A percentile compares a stretch with the other conserved stretches of the same genome.
Evolutionary conservation across 2,888 invertebrate genomes (phyloP).

Genomic region (Eilema griseolum): DNA sequence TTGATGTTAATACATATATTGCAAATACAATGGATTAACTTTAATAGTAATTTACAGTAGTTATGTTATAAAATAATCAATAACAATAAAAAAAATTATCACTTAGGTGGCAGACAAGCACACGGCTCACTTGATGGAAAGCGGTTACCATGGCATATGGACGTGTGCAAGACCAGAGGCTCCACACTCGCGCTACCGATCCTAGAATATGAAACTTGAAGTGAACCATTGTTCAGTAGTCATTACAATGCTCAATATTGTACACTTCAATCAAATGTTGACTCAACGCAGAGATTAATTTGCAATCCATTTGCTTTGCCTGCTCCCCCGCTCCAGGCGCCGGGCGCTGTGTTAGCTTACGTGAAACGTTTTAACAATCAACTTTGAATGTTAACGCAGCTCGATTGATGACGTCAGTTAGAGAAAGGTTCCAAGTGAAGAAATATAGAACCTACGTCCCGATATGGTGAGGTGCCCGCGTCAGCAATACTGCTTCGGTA

Average conservation of each 20-base stretch:
- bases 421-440: background rate
- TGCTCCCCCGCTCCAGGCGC: background rate
- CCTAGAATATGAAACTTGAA: background rate
- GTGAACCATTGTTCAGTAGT: background rate
- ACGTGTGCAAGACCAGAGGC: too few relatives aligned
- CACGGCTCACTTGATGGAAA: too few relatives aligned
- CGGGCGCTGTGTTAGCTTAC: background rate
- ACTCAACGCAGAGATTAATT: background rate
- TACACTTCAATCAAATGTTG: background rate
- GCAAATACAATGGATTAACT: too few relatives aligned
- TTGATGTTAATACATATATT: too few relatives aligned
- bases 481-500: background rate
- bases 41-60: too few relatives aligned
- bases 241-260: background rate
- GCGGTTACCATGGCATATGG: too few relatives aligned
- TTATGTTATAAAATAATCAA: too few relatives aligned
- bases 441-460: background rate
- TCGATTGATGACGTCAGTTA: background rate
- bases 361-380: slow-evolving; percentile 4
- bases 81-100: too few relatives aligned
- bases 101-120: too few relatives aligned
- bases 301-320: background rate
- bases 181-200: too few relatives aligned
- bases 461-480: background rate
- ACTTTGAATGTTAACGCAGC: slow-evolving; percentile 4